Evolutionary conservation across 2,113 vertebrate genomes (phyloP), one percentile per base, ranked within the genome.

Genomic region (Catharus bicknelli): DNA sequence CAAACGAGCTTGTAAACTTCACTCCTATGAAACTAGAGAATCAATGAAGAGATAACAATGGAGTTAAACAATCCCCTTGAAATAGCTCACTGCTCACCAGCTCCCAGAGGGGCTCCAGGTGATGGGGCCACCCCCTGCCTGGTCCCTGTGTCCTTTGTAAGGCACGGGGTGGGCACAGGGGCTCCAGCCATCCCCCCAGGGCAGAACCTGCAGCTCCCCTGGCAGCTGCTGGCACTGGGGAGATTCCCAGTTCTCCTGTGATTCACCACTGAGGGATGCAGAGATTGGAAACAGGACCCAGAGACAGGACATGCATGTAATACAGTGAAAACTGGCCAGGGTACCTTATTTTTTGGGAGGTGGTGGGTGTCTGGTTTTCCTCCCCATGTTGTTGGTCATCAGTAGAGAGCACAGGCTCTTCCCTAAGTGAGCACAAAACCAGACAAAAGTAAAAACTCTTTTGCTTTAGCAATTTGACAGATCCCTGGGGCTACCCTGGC

Each of bases 331-430:
- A 72, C 7, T 0, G 17, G 25, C 73, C 50, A 43, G 1, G 6
- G 17, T 96, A 97, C 96, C 96, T 92, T 93, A 97, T 95, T 79
- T 58, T 89, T 10, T 21, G 48, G 12, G 61, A 16, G 10, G 13
- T 25, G 34, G 26, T 1, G 21, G n/a, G 26, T 53, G 54, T 38
- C 72, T 75, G 86, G 15, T 26, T 74, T 87, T 93, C 61, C 25
- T 92, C 36, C 30, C 11, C n/a, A 9, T 29, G 18, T 3, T 54
- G 63, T 2, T 54, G 83, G 32, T 55, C 70, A 42, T 13, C 78
- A 55, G 22, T 1, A 36, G 51, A 70, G 61, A 78, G 34, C 17
- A 17, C 2, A 50, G 63, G 13, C 47, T 89, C 51, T 43, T 66
- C 29, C 72, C 85, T 93, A 51, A 68, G 62, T 1, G 38, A 83